A percentile compares a stretch with the other conserved stretches of the same genome.
Evolutionary conservation across 2,113 vertebrate genomes (phyloP).

Genomic region (Aix galericulata): DNA sequence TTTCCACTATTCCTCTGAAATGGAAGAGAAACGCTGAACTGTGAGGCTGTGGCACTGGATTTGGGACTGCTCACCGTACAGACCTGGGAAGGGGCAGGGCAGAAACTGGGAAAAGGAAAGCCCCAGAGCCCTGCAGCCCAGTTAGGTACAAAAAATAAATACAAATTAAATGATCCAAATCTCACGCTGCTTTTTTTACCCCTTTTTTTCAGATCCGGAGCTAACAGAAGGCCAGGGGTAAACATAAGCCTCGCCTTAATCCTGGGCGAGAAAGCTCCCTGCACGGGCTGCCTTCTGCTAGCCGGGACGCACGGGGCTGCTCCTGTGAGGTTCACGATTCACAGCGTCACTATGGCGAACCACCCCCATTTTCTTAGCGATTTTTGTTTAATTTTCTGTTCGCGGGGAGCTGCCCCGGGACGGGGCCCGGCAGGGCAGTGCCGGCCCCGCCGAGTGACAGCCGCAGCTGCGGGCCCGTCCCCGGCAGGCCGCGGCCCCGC

Average conservation of each 20-base stretch:
- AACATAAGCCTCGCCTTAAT: not conserved
- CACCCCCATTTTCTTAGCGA: not conserved
- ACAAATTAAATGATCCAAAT: not conserved
- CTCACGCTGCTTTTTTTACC: not conserved
- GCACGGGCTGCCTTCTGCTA: not conserved
- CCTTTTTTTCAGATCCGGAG: not conserved
- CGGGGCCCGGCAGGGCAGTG: too few species aligned
- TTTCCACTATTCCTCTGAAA: not conserved
- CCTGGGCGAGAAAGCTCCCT: not conserved
- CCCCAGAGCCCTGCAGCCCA: not conserved
- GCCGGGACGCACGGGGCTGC: not conserved
- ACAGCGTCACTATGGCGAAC: not conserved
- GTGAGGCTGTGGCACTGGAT: not conserved
- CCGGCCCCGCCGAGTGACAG: conserved; percentile 41
- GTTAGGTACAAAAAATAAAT: not conserved
- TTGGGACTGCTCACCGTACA: not conserved
- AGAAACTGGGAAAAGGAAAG: not conserved
- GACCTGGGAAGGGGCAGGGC: not conserved
- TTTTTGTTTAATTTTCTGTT: too few species aligned
- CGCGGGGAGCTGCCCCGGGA: too few species aligned
- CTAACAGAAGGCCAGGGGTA: not conserved
- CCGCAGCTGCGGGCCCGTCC: conserved; percentile 74
- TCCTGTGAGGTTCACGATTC: not conserved
- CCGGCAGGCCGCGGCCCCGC: too few species aligned
- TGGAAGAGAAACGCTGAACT: too few species aligned